Percentiles rank a stretch among this genome's conserved stretches.
These are phyloP conservation scores for Rhizoglyphus robini DNA, from an alignment of 1,140 invertebrate genomes.

Conservation along the genomic window DNA sequence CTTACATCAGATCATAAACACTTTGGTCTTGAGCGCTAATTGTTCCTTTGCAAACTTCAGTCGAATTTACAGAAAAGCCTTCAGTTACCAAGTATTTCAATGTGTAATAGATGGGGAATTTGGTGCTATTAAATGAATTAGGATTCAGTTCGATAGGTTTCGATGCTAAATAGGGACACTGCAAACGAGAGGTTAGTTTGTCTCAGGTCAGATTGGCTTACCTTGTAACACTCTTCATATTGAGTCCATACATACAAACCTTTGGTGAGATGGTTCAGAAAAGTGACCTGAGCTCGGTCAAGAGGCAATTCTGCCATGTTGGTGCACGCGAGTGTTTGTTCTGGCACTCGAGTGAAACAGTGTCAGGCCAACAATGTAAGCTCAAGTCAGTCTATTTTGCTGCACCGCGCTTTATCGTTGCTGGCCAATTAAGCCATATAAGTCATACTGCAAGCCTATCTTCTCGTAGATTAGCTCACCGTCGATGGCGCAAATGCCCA, in stretches of 20 bases:
- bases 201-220: not conserved
- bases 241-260: not conserved
- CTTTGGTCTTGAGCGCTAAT: conserved; percentile 9
- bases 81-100: not conserved
- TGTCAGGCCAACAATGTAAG: no score
- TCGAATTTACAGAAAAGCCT: no score
- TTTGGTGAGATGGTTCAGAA: not conserved
- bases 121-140: not conserved
- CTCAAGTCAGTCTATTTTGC: no score
- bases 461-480: no score
- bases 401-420: no score
- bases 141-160: no score
- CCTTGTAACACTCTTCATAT: conserved; percentile 10
- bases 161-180: not conserved
- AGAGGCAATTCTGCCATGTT: not conserved
- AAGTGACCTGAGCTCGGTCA: not conserved
- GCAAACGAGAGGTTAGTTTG: no score
- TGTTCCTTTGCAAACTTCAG: not conserved
- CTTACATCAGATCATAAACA: not conserved
- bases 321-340: no score
- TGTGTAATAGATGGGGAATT: not conserved
- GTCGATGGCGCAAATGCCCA: no score
- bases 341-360: no score
- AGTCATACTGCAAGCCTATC: no score
- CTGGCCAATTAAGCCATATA: no score